phyloP scores from a whole-genome alignment of 2,888 invertebrate genomes.

The Aleiodes leptofemur region DNA sequence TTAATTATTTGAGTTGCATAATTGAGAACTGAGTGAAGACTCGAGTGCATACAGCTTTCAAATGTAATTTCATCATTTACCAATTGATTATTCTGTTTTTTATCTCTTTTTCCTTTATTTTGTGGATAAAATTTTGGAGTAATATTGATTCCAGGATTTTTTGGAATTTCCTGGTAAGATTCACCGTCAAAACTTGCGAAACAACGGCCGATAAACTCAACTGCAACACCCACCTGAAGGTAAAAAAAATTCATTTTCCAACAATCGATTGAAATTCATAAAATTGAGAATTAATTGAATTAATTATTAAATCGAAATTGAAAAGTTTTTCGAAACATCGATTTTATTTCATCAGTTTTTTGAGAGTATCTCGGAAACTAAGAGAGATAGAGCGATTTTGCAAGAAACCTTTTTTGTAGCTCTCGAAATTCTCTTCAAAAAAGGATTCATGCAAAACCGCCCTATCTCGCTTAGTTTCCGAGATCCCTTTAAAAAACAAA shows the following conservation, averaged over 20 bases:
- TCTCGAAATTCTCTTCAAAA: no score
- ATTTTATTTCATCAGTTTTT: no score
- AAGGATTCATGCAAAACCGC: no score
- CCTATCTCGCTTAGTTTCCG: no score
- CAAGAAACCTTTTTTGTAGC: no score
- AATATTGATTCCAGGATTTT: constrained; percentile 60
- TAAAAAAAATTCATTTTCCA: neutral
- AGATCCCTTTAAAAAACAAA: no score
- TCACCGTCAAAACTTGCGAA: constrained; percentile 64
- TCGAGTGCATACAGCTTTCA: constrained; percentile 64
- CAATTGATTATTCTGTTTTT: constrained; percentile 37
- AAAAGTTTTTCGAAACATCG: no score
- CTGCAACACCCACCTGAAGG: constrained; percentile 65
- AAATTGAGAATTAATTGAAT: constrained; percentile 6
- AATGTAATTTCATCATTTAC: constrained; percentile 45
- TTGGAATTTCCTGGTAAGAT: constrained; percentile 65
- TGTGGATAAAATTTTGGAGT: constrained; percentile 45
- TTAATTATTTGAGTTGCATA: constrained; percentile 63
- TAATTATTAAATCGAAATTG: no score
- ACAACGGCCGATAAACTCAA: constrained; percentile 65
- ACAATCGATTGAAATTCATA: neutral
- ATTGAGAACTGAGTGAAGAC: constrained; percentile 65
- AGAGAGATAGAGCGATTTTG: no score
- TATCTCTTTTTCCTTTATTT: constrained; percentile 11
- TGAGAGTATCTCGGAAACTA: no score